phyloP scores from a whole-genome alignment of 1,140 invertebrate species.

The Drosophila grimshawi region DNA sequence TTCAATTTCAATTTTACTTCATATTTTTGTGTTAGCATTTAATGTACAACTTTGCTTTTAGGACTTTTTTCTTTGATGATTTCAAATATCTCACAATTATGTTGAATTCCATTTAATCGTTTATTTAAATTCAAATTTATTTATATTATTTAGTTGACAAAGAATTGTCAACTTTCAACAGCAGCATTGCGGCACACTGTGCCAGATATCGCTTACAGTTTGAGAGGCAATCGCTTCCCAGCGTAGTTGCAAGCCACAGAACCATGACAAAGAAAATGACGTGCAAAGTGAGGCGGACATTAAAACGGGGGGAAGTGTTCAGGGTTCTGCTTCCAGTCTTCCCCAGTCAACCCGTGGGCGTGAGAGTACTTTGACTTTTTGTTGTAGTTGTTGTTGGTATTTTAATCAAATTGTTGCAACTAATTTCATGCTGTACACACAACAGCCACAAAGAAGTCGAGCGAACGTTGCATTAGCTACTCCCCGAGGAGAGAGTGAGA shows the following conservation, averaged over 20 bases:
- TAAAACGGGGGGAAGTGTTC: background rate
- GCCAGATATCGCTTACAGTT: conserved; percentile 25
- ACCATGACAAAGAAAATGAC: conserved; percentile 46
- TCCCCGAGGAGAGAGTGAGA: background rate
- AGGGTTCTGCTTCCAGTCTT: conserved; percentile 25
- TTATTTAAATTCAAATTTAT: too few relatives aligned
- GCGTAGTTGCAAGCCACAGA: conserved; percentile 17
- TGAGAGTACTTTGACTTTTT: conserved; percentile 53
- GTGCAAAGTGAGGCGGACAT: conserved; percentile 29
- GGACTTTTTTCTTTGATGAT: too few relatives aligned
- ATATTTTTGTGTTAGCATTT: too few relatives aligned
- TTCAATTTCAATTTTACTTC: background rate
- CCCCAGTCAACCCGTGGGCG: conserved; percentile 56
- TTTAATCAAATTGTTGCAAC: conserved; percentile 65
- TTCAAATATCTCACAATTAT: too few relatives aligned
- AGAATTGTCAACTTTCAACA: too few relatives aligned
- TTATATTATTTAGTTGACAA: too few relatives aligned
- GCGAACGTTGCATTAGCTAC: background rate
- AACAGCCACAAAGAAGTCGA: background rate
- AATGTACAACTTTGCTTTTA: too few relatives aligned
- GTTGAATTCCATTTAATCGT: too few relatives aligned
- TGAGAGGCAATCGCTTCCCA: conserved; percentile 37
- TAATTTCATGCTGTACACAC: conserved; percentile 65
- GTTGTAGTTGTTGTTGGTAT: conserved; percentile 16
- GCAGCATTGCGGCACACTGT: conserved; percentile 3